Conservation (phyloP, 1,140 invertebrate species). For the Leptinotarsa lineolata region DNA sequence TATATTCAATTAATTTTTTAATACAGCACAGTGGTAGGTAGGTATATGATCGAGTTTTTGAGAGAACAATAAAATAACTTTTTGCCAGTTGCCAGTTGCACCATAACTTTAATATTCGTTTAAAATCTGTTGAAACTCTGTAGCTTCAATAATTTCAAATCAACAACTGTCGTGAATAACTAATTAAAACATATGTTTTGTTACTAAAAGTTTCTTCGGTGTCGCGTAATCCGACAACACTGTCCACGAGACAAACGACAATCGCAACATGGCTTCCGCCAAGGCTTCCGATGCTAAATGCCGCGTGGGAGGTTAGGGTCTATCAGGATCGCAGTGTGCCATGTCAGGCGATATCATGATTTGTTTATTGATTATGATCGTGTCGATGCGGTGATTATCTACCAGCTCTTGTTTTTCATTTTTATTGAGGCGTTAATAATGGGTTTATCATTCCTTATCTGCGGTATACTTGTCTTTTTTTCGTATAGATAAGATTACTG, state of each 20-base stretch:
- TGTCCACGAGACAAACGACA: background rate
- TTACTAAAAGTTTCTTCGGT: background rate
- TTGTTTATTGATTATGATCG: slow-evolving; percentile 21
- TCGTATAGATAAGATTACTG: background rate
- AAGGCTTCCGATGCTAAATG: slow-evolving; percentile 10
- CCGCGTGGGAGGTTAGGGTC: background rate
- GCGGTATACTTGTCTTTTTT: background rate
- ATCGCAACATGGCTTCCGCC: slow-evolving; percentile 23
- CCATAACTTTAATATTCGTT: no score
- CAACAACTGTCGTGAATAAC: no score
- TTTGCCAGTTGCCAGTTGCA: no score
- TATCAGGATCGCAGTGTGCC: background rate
- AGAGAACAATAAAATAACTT: no score
- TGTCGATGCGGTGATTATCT: slow-evolving; percentile 9
- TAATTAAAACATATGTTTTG: no score
- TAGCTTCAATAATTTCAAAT: no score
- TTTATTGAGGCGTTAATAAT: background rate
- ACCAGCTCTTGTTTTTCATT: background rate
- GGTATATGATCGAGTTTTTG: no score
- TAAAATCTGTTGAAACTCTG: no score
- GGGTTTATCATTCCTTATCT: slow-evolving; percentile 8
- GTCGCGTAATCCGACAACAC: slow-evolving; percentile 2
- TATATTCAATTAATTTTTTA: no score
- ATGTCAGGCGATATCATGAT: slow-evolving; percentile 2
- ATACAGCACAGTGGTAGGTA: no score